These are phyloP conservation scores for Danionella dracula DNA, from an alignment of 2,797 vertebrate genomes.

Conservation along the genomic window DNA sequence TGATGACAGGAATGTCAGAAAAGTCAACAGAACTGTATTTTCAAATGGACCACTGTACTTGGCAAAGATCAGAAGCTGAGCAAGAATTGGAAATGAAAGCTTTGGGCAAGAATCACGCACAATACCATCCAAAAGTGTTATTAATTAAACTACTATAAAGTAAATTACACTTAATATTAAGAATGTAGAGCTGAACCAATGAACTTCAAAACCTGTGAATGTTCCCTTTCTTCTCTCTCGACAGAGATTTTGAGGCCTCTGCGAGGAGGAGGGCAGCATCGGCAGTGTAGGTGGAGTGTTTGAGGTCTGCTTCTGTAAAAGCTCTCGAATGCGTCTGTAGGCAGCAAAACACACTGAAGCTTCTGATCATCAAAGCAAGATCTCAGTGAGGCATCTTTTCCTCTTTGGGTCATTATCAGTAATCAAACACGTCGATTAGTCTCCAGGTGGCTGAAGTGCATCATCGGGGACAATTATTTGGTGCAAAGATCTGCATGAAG, in stretches of 20 bases:
- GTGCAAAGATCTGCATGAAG: neutral
- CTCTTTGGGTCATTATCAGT: neutral
- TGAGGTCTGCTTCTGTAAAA: slow-evolving; percentile 9
- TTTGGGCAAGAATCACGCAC: no score
- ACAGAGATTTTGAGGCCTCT: neutral
- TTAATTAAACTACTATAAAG: no score
- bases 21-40: no score
- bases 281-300: slow-evolving; percentile 18
- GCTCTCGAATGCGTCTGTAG: slow-evolving; percentile 51
- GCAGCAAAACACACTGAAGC: slow-evolving; percentile 34
- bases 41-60: no score
- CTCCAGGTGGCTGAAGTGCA: neutral
- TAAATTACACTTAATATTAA: no score
- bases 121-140: no score
- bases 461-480: neutral
- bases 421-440: neutral
- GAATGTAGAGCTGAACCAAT: no score
- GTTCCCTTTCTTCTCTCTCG: no score
- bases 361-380: slow-evolving; percentile 24
- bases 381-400: slow-evolving; percentile 30
- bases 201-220: no score
- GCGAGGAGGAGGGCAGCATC: neutral
- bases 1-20: no score
- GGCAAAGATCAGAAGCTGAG: no score
- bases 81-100: no score